Evolutionary conservation across 2,888 invertebrate genomes (phyloP), one percentile per base, ranked within the genome.

Genomic region (Lithophane socia): DNA sequence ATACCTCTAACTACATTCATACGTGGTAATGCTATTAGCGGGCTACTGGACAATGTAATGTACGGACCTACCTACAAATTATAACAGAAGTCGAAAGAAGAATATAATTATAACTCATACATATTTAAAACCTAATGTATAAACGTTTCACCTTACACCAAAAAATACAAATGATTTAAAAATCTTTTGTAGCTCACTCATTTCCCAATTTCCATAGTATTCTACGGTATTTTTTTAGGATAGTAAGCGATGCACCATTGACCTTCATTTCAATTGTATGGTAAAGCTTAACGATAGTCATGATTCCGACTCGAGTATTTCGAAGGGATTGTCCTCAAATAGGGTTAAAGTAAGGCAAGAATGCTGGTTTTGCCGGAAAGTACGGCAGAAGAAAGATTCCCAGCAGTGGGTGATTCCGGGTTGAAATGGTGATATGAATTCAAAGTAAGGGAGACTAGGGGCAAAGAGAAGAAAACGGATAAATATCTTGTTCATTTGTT

Each of bases 1-100:
- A 80, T 81, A 86, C 72, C 47, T 82, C 83, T 82, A 87, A 87
- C 69, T 82, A 70, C 80, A 7, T 52, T 8, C 8, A 84, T 82
- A 79, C 74, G 73, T 66, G 44, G 77, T 77, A 78, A 78, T 77
- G 68, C 76, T 79, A 84, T 83, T 85, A 86, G 75, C 47, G 61
- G 67, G 66, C 69, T 73, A 74, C 79, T 58, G 66, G 71, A 84
- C 69, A 82, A 56, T 79, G 75, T 84, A 77, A 82, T 64, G n/a
- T 65, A 73, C 65, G 49, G 29, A 29, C 29, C 29, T 75, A 87
- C 77, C 52, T 77, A 77, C 42, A 66, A 10, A 72, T 66, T 78
- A 80, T 69, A 79, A 77, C 68, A 77, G 61, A 65, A 65, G 2
- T 77, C 12, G 8, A 65, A 76, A 68, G 2, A 68, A 74, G 37